Evolutionary conservation across 2,113 vertebrate genomes (phyloP), one percentile per base, ranked within the genome.

Genomic region (Pithys albifrons): DNA sequence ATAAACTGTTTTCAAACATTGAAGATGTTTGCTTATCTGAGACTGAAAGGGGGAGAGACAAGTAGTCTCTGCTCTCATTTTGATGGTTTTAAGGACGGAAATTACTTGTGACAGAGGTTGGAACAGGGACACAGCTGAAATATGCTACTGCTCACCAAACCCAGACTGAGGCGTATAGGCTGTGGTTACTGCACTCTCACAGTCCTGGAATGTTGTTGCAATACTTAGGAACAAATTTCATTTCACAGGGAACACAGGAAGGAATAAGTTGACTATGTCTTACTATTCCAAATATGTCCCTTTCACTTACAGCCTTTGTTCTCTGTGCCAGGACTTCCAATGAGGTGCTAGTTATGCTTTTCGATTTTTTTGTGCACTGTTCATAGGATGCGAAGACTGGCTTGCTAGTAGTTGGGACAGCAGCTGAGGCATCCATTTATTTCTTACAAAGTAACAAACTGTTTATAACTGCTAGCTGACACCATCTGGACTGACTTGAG

Each of bases 1-100:
- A 97, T 88, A 96, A 93, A 83, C 49, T 91, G 58, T 87, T 96
- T 95, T 81, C 58, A 92, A 87, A 92, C 70, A 81, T 37, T 66
- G 39, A 91, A 85, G 35, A 43, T 70, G 39, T 85, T 95, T 95
- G 35, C 49, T 96, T 92, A 82, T 86, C 46, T 80, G 41, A 79
- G 52, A 85, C 35, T 69, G 31, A 88, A 94, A 86, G 18, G 9
- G 4, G 3, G 33, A 54, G 17, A 74, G 8, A 49, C 27, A 74
- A 82, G 13, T 52, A 84, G 51, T 71, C 12, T 11, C 20, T 77
- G 10, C 19, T 82, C 22, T 74, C 31, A 41, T 95, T 89, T 82
- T 74, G 55, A 45, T 62, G 7, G 12, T 29, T 72, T 86, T 74
- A 54, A 74, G 45, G 27, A 51, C 57, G 31, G 23, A 67, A 85